Conservation (phyloP, 2,888 invertebrate species). For the Orthosia gracilis region DNA sequence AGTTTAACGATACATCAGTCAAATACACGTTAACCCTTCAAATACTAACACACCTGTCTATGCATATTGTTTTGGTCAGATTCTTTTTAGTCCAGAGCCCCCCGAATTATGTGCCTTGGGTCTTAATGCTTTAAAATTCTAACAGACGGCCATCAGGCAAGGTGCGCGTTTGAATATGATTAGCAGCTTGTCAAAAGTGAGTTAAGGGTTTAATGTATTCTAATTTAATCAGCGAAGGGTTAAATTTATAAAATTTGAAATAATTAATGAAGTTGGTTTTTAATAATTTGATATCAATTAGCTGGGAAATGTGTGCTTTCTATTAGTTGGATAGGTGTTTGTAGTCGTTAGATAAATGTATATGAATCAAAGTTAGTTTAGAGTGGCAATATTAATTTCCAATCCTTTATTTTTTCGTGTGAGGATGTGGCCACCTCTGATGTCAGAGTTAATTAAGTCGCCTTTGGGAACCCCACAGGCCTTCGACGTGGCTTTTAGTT, state of each 20-base stretch:
- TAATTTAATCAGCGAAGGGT: slow-evolving; percentile 86
- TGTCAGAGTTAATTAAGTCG: no score
- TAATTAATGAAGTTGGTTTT: slow-evolving; percentile 58
- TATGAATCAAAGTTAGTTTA: not conserved
- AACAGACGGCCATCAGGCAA: slow-evolving; percentile 85
- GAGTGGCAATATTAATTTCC: no score
- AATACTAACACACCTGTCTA: slow-evolving; percentile 72
- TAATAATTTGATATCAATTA: slow-evolving; percentile 62
- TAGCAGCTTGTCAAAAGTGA: slow-evolving; percentile 91
- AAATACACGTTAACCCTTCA: slow-evolving; percentile 40
- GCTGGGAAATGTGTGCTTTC: slow-evolving; percentile 16
- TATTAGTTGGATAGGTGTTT: slow-evolving; percentile 5
- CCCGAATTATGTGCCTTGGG: slow-evolving; percentile 82
- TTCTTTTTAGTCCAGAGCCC: slow-evolving; percentile 82
- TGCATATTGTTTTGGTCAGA: slow-evolving; percentile 79
- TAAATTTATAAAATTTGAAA: slow-evolving; percentile 71
- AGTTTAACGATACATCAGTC: slow-evolving; percentile 11
- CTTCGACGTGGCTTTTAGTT: no score
- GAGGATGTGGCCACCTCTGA: no score
- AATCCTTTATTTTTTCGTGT: no score
- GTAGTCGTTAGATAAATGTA: not conserved
- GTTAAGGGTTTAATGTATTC: slow-evolving; percentile 87
- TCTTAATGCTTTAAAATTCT: slow-evolving; percentile 85
- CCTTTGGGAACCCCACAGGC: no score
- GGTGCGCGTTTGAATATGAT: slow-evolving; percentile 90